Evolutionary conservation across 2,888 invertebrate species (phyloP).

Genomic region (Physocephala rufipes): DNA sequence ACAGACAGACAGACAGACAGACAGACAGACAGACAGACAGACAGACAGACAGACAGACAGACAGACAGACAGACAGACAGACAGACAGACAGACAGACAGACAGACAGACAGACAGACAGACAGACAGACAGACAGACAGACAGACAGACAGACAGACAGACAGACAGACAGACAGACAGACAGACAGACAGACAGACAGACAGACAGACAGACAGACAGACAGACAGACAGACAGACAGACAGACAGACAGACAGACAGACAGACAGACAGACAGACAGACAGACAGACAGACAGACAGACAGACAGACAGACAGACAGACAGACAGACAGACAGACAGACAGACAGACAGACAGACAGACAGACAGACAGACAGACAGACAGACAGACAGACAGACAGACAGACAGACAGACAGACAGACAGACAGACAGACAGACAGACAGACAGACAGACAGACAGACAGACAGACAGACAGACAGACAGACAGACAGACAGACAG

Average conservation of each 20-base stretch:
- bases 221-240: conserved; percentile 20
- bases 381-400: conserved; percentile 18
- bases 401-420: conserved; percentile 18
- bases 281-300: conserved; percentile 20
- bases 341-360: conserved; percentile 20
- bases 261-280: conserved; percentile 20
- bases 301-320: conserved; percentile 20
- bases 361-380: conserved; percentile 20
- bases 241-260: conserved; percentile 20
- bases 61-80: conserved; percentile 20
- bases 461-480: conserved; percentile 20
- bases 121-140: conserved; percentile 20
- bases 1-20: conserved; percentile 20
- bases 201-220: conserved; percentile 20
- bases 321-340: conserved; percentile 20
- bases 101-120: conserved; percentile 20
- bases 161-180: conserved; percentile 20
- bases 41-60: conserved; percentile 20
- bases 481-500: conserved; percentile 20
- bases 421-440: conserved; percentile 20
- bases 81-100: conserved; percentile 20
- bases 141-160: conserved; percentile 20
- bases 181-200: conserved; percentile 20
- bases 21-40: conserved; percentile 20
- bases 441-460: conserved; percentile 20